Base-by-base conservation (phyloP, 2,888 invertebrate genomes). In the Pycnomerus fuliginosus region DNA sequence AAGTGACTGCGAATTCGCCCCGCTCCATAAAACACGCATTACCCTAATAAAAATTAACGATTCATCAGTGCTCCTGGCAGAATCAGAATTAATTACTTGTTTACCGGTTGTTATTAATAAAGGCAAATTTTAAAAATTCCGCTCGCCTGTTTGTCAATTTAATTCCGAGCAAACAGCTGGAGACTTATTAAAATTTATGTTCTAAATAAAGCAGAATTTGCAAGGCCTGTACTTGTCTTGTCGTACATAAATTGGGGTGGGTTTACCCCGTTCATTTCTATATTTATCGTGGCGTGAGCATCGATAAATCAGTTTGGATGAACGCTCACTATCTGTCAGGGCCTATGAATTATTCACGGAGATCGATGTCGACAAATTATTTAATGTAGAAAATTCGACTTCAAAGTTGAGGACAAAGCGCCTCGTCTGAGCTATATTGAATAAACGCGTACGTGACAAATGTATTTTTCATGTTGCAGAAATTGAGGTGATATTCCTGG, bases 391-490 rank as follows among this genome's bases (percentile, higher is more conserved):
- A n/a, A n/a, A n/a, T n/a, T n/a, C n/a, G n/a, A n/a, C n/a, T n/a
- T n/a, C n/a, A n/a, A n/a, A n/a, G n/a, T n/a, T n/a, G n/a, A n/a
- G n/a, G n/a, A n/a, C n/a, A n/a, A n/a, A n/a, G n/a, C n/a, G n/a
- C n/a, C n/a, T n/a, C n/a, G n/a, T n/a, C n/a, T n/a, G n/a, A n/a
- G n/a, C n/a, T n/a, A n/a, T n/a, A 38, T 38, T 29, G 29, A 38
- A 38, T 38, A 38, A 22, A 38, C 30, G 24, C 24, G 36, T 37
- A 37, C 36, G 29, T 38, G 38, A 38, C 30, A 38, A 38, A 38
- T 38, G 38, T 38, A 22, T 38, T 38, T 38, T 38, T 30, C 38
- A 38, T 38, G 30, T 38, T 28, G 17, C n/a, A n/a, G 14, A 28
- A 28, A 34, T 37, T 37, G 36, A 37, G 14, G 29, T 37, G 30